Percentiles rank a stretch among this genome's conserved stretches.
Conservation (phyloP, 2,888 invertebrate genomes). For the Gastrophysa polygoni region DNA sequence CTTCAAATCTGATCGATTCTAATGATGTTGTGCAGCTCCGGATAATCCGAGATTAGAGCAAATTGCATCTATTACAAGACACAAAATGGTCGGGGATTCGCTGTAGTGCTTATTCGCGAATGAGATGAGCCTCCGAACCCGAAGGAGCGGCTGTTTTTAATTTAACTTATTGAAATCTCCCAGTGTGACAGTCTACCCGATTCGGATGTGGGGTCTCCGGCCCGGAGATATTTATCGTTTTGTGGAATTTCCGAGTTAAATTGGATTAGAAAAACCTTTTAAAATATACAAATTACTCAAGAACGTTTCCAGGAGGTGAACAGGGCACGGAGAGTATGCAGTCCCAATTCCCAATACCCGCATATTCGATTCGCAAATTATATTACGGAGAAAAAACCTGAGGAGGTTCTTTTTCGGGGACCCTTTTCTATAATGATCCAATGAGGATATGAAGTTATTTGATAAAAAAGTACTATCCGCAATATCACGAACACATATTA, state of each 20-base stretch:
- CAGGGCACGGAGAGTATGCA: no score
- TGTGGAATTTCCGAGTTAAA: constrained; percentile 8
- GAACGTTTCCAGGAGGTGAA: background rate
- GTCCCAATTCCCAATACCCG: no score
- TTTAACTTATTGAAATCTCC: constrained; percentile 26
- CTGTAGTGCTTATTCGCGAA: constrained; percentile 36
- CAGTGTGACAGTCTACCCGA: constrained; percentile 14
- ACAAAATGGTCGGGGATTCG: constrained; percentile 40
- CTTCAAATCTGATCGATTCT: constrained; percentile 43
- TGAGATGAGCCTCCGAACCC: constrained; percentile 21
- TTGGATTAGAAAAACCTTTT: constrained; percentile 14
- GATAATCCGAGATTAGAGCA: constrained; percentile 44
- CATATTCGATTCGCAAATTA: no score
- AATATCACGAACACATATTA: no score
- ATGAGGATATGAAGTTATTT: no score
- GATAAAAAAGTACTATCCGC: no score
- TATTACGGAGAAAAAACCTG: background rate
- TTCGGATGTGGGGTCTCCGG: constrained; percentile 12
- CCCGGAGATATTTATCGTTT: constrained; percentile 12
- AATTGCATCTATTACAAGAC: constrained; percentile 45
- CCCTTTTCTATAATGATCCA: no score
- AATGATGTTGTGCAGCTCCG: constrained; percentile 42
- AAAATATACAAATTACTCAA: constrained; percentile 6
- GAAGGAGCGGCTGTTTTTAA: constrained; percentile 15
- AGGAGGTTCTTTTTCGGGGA: no score